Percentiles rank a stretch among this genome's conserved stretches.
phyloP scores from a whole-genome alignment of 1,140 invertebrate genomes.

The Bombus confusus region DNA sequence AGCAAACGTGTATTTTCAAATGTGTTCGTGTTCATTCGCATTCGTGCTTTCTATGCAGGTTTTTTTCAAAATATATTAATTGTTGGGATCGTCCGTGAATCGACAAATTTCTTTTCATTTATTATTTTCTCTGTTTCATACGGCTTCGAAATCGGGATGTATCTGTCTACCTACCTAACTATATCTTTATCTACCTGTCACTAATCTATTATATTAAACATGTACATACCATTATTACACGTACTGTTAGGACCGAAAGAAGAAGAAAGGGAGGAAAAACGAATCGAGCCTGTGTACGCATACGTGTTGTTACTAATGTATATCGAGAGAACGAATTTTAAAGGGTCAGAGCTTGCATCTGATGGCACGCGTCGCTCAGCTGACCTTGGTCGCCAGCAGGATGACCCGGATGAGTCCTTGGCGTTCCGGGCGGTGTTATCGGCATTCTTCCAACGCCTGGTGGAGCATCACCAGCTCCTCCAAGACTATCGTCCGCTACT shows the following conservation, averaged over 20 bases:
- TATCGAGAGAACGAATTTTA: slow-evolving; percentile 58
- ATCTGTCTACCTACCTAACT: slow-evolving; percentile 1
- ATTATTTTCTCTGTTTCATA: background rate
- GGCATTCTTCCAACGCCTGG: slow-evolving; percentile 66
- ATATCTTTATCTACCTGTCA: slow-evolving; percentile 4
- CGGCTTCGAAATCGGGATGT: slow-evolving; percentile 16
- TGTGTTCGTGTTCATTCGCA: background rate
- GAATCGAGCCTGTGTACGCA: background rate
- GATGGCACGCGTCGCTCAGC: slow-evolving; percentile 79
- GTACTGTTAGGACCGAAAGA: slow-evolving; percentile 34
- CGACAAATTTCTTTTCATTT: background rate
- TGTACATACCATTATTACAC: background rate
- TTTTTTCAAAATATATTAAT: slow-evolving; percentile 20
- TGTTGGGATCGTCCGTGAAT: background rate
- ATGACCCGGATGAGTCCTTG: slow-evolving; percentile 61
- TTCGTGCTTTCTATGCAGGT: slow-evolving; percentile 1
- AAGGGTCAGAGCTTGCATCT: slow-evolving; percentile 78
- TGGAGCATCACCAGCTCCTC: slow-evolving; percentile 75
- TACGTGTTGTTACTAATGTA: background rate
- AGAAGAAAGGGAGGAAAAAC: slow-evolving; percentile 45
- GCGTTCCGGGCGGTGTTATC: slow-evolving; percentile 76
- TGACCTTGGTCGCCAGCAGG: slow-evolving; percentile 71
- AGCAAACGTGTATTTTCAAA: background rate
- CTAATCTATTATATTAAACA: slow-evolving; percentile 6
- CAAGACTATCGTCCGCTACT: slow-evolving; percentile 64